Evolutionary conservation across 2,113 vertebrate species (phyloP), one percentile per base, ranked within the genome.

Genomic region (Austrofundulus limnaeus): DNA sequence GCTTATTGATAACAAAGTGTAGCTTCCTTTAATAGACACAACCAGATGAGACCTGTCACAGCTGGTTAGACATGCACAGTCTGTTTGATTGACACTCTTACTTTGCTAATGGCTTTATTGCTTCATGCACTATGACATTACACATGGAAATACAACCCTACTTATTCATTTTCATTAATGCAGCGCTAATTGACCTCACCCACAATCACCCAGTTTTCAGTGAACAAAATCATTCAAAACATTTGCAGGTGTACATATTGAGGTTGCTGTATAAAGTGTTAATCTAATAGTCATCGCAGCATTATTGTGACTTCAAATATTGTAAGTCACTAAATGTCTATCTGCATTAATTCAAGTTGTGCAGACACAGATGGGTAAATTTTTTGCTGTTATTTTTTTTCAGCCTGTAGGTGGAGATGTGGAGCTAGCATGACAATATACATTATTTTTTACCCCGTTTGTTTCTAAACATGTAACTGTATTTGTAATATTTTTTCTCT

Each of bases 331-430:
- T 51, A 23, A 5, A 34, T 41, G 25, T 70, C 41, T 53, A 1
- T 28, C 14, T 60, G 66, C 19, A 66, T 64, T 50, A 47, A 46
- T 70, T 14, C 31, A 52, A 59, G 23, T 62, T 42, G 31, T 34
- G 61, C 53, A 66, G 17, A 60, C 17, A 57, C 47, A n/a, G 43
- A 15, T n/a, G 70, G 37, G 47, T 67, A 21, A 38, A 58, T 31
- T n/a, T 14, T 31, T 20, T 11, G 19, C 63, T 72, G 47, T 54
- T 31, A 50, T 76, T 11, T 48, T 2, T 0, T 61, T 74, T 75
- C 66, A 61, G 65, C 70, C 87, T 84, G 75, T 16, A 67, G 85
- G 77, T 75, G 85, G 85, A 61, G 85, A 65, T 87, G 83, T 85
- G 78, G 87, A 77, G 78, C 84, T 76, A 62, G 64, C 60, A 66